Percentiles rank a stretch among this genome's conserved stretches.
Conservation (phyloP, 92 coral and sea anemone genomes). For the Palythoa grandiflora region DNA sequence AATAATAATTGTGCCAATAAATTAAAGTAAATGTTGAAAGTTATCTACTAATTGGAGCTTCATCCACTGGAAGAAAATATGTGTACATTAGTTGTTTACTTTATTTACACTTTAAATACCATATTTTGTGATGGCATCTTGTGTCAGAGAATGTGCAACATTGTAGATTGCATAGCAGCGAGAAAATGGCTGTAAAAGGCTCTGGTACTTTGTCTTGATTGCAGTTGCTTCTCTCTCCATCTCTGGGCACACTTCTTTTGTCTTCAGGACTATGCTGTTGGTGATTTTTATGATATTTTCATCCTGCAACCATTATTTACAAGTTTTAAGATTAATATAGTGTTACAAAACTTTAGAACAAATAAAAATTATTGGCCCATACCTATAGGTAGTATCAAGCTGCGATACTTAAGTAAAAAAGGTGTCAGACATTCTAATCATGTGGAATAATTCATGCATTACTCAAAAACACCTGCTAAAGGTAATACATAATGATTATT, state of each 20-base stretch:
- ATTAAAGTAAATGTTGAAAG: no score
- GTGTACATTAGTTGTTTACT: neutral
- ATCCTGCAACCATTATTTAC: slow-evolving; percentile 1
- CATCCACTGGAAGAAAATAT: neutral
- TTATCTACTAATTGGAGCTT: no score
- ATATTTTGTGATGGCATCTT: neutral
- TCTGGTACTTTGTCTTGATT: neutral
- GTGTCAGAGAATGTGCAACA: slow-evolving; percentile 7
- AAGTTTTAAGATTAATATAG: neutral
- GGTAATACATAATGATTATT: neutral
- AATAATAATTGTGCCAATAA: neutral
- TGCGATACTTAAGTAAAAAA: neutral
- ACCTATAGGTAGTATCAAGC: neutral
- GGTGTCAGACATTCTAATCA: neutral
- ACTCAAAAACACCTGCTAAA: neutral
- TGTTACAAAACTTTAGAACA: neutral
- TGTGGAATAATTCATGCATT: neutral
- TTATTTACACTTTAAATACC: neutral
- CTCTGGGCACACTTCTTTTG: slow-evolving; percentile 10
- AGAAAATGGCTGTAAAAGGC: neutral
- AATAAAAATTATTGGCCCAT: neutral
- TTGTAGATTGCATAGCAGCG: slow-evolving; percentile 1
- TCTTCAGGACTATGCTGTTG: slow-evolving; percentile 14
- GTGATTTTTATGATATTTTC: slow-evolving; percentile 23
- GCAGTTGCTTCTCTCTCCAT: neutral